phyloP scores from a whole-genome alignment of 2,113 vertebrate genomes.

The Syngnathus typhle region DNA sequence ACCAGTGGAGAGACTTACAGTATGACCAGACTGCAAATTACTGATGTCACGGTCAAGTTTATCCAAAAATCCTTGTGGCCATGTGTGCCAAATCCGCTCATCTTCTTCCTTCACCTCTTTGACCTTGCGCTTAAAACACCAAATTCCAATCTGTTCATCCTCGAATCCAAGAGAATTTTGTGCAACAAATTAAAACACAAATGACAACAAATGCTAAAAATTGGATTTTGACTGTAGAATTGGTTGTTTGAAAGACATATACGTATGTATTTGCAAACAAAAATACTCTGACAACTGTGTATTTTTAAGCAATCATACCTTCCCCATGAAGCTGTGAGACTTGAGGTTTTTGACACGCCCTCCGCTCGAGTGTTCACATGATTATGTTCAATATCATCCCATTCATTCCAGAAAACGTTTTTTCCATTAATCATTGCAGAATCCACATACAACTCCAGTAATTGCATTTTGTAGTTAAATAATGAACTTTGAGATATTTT shows the following conservation, averaged over 20 bases:
- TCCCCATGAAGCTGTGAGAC: constrained; percentile 11
- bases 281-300: not conserved
- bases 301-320: not conserved
- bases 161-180: not conserved
- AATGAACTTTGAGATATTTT: not conserved
- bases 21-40: not conserved
- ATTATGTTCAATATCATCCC: too few species aligned
- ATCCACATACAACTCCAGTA: not conserved
- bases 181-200: not conserved
- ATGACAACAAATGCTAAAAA: not conserved
- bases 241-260: too few species aligned
- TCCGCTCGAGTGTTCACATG: constrained; percentile 8
- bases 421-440: not conserved
- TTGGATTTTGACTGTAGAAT: not conserved
- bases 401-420: not conserved
- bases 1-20: not conserved
- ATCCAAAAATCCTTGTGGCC: constrained; percentile 6
- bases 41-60: not conserved
- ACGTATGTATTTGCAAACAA: not conserved
- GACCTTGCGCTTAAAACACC: not conserved
- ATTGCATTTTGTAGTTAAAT: not conserved
- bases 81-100: not conserved
- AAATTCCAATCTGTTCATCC: constrained; percentile 1
- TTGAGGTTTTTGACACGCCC: constrained; percentile 45
- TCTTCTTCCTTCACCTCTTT: constrained; percentile 1